Base-by-base conservation (phyloP, 2,888 invertebrate species). In the Drosophila ochracea region DNA sequence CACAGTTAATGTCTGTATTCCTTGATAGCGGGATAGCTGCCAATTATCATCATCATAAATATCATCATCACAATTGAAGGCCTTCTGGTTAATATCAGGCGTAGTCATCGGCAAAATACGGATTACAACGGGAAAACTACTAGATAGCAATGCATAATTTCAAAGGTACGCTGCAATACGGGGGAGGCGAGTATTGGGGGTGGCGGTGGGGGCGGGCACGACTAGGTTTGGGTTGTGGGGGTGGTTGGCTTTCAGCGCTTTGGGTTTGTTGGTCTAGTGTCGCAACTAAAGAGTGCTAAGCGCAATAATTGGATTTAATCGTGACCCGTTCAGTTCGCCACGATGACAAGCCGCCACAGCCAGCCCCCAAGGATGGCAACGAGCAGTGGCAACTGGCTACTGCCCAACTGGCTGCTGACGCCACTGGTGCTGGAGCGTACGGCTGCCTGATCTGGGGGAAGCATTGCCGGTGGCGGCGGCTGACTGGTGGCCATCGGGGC, bases 401-500 rank as follows among this genome's bases (percentile, higher is more conserved):
- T 31, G 31, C 7, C 35, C 47, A 47, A 47, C 16, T 47, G 25
- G 43, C 25, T 13, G 10, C 25, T 13, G 10, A 70, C 76, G 9
- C 65, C 75, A 31, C 31, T 77, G 33, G 59, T 71, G 25, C 43
- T 84, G 19, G 84, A 61, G 54, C 84, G 84, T 10, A 88, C 87
- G 16, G 88, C 84, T 33, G 88, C 91, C 73, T 88, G 87, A 21
- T 91, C 80, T 0, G 91, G 89, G 3, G 86, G 59, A 33, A 85
- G 41, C 63, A 85, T 73, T 1, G 84, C 80, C 1, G 79, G 80
- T 25, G 47, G 47, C 2, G 78, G 67, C 66, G 82, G 76, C 49
- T 78, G 86, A 5, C 62, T 80, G 6, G 90, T 82, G 5, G 84
- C 82, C 78, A 91, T 82, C 80, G 87, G 7, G 9, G 90, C 92